These are phyloP conservation scores for Salvator merianae DNA, from an alignment of 2,113 vertebrate genomes.

Conservation along the genomic window DNA sequence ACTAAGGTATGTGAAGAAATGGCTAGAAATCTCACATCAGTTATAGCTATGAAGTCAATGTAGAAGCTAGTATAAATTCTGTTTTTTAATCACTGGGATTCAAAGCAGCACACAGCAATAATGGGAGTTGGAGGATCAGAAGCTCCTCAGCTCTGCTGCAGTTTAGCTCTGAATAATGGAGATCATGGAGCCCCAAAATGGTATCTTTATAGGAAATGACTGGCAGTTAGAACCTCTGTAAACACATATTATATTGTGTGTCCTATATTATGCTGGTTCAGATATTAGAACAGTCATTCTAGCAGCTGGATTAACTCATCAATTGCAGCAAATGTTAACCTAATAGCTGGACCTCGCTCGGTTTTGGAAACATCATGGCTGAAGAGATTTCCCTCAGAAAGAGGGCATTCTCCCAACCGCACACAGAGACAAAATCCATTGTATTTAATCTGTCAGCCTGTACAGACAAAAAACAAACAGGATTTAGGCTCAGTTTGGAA, in stretches of 20 bases:
- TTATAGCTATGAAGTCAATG: no score
- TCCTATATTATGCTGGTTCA: no score
- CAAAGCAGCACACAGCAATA: no score
- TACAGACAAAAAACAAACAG: constrained; percentile 17
- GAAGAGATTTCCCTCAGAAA: not conserved
- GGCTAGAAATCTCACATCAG: no score
- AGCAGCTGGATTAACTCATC: not conserved
- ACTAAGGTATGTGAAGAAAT: no score
- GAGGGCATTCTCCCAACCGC: not conserved
- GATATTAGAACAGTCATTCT: not conserved
- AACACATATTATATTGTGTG: no score
- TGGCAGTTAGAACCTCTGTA: not conserved
- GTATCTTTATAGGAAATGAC: not conserved
- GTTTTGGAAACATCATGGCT: not conserved
- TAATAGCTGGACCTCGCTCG: constrained; percentile 22
- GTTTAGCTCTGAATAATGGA: not conserved
- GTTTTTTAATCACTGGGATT: no score
- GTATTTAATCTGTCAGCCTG: constrained; percentile 10
- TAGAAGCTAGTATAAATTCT: no score
- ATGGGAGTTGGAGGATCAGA: no score
- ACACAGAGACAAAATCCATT: constrained; percentile 15
- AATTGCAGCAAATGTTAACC: not conserved
- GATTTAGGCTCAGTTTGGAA: constrained; percentile 26
- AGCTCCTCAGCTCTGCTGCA: not conserved
- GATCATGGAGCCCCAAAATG: not conserved